Evolutionary conservation across 2,888 invertebrate species (phyloP).

Genomic region (Agrochola macilenta): DNA sequence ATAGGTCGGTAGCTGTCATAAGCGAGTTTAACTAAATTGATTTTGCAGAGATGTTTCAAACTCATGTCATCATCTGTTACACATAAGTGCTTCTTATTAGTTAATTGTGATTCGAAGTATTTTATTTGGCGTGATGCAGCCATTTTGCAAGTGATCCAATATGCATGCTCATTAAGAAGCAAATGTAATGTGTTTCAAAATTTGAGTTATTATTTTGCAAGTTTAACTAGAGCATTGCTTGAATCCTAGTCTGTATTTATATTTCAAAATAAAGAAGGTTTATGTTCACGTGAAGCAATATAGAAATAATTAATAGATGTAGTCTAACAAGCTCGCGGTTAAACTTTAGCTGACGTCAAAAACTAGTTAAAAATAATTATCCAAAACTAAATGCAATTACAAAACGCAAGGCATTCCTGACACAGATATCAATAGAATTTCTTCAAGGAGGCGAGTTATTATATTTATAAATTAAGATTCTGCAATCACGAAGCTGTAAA

Average conservation of each 20-base stretch:
- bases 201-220: conserved; percentile 51
- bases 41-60: background rate
- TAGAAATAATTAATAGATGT: conserved; percentile 39
- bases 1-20: background rate
- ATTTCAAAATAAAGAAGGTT: conserved; percentile 48
- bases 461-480: conserved; percentile 40
- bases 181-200: conserved; percentile 53
- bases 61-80: conserved; percentile 23
- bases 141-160: conserved; percentile 39
- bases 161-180: conserved; percentile 29
- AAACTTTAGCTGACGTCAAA: conserved; percentile 10
- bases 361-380: conserved; percentile 41
- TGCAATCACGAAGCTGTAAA: conserved; percentile 22
- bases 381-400: conserved; percentile 33
- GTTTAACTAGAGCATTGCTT: conserved; percentile 46
- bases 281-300: conserved; percentile 24
- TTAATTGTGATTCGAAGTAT: conserved; percentile 24
- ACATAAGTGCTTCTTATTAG: conserved; percentile 19
- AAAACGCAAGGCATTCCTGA: conserved; percentile 44
- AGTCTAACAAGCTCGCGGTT: conserved; percentile 6
- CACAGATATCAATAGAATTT: conserved; percentile 50
- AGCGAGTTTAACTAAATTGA: background rate
- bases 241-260: conserved; percentile 18
- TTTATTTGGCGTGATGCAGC: conserved; percentile 13
- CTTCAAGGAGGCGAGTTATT: conserved; percentile 36